Percentiles rank a stretch among this genome's conserved stretches.
Evolutionary conservation across 30 jellyfish, hydroid and myxozoan species (phyloP).

Genomic region (Catostylus mosaicus): DNA sequence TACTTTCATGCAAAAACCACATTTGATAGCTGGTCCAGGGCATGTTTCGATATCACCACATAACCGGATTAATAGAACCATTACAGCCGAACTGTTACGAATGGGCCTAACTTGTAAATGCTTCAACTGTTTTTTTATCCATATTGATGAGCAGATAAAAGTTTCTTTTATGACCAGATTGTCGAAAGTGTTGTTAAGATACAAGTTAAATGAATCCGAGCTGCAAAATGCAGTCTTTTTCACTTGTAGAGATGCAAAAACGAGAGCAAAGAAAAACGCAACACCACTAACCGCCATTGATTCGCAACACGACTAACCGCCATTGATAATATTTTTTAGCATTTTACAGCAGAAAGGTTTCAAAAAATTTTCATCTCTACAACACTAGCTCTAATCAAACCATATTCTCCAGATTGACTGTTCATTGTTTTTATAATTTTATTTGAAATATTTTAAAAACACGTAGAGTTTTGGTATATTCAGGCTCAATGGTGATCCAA

Average conservation of each 20-base stretch:
- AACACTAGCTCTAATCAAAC: no score
- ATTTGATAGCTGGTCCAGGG: conserved; percentile 42
- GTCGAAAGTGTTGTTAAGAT: background rate
- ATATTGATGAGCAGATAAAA: background rate
- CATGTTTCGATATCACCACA: conserved; percentile 39
- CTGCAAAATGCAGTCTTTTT: background rate
- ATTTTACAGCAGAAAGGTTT: no score
- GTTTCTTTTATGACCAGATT: background rate
- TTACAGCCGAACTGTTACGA: background rate
- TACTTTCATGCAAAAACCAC: conserved; percentile 17
- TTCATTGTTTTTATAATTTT: no score
- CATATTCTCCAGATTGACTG: no score
- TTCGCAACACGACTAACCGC: no score
- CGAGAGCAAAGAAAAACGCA: background rate
- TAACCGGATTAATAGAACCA: conserved; percentile 3
- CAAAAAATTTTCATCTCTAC: no score
- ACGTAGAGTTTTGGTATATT: no score
- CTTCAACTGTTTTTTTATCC: background rate
- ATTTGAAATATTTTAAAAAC: no score
- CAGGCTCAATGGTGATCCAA: no score
- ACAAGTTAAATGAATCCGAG: background rate
- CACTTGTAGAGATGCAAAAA: background rate
- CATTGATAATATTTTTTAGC: no score
- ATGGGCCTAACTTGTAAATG: background rate
- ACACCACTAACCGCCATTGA: background rate